phyloP scores from a whole-genome alignment of 2,797 vertebrate species.

The Falco rusticolus region DNA sequence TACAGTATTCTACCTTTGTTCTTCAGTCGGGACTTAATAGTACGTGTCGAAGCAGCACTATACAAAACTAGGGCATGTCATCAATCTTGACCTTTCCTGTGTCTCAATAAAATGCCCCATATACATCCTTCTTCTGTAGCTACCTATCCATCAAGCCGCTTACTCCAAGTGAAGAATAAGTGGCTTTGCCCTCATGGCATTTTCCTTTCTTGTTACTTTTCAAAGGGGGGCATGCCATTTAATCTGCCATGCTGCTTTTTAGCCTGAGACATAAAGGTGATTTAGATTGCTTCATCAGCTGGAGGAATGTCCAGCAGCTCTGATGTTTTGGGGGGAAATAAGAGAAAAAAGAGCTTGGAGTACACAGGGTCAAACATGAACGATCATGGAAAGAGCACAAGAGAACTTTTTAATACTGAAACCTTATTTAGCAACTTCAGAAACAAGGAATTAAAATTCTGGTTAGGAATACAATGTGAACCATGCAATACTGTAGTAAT shows the following conservation, averaged over 20 bases:
- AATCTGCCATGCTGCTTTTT: background rate
- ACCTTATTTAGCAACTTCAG: background rate
- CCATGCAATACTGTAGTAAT: background rate
- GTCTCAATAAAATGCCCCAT: background rate
- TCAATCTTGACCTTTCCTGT: background rate
- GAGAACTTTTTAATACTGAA: background rate
- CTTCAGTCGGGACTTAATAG: background rate
- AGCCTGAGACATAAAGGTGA: background rate
- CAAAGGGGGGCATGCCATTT: background rate
- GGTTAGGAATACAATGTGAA: background rate
- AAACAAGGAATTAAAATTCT: background rate
- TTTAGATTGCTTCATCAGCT: background rate
- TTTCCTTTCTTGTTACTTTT: background rate
- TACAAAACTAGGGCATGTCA: background rate
- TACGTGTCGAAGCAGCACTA: background rate
- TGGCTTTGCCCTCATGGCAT: background rate
- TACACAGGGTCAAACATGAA: background rate
- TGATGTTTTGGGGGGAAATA: background rate
- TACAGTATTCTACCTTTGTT: background rate
- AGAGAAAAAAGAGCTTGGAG: background rate
- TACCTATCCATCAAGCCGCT: background rate
- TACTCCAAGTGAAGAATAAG: background rate
- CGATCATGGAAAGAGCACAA: background rate
- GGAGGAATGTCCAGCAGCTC: background rate
- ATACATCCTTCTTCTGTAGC: background rate